Base-by-base conservation (phyloP, 2,888 invertebrate genomes). In the Epirrhoe tristata region DNA sequence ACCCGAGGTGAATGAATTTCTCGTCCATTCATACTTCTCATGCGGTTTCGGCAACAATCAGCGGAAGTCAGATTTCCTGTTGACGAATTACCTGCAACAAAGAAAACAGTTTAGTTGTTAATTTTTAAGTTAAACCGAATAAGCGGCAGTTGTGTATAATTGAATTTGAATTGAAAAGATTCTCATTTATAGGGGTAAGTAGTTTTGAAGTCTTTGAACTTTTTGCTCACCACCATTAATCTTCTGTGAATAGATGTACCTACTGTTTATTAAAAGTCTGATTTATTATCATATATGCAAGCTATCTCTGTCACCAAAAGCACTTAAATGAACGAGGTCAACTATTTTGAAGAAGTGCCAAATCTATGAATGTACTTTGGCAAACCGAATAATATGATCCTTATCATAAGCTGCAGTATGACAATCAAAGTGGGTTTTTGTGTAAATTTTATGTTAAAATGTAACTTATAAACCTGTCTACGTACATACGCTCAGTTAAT, bases 11-110 rank as follows among this genome's bases (percentile, higher is more conserved):
- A 77, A 80, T 78, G 74, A 79, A 78, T 75, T 78, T 58, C 82
- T 78, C 74, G 74, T 73, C 70, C 69, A 72, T 82, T 78, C 71
- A 77, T 71, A 68, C 74, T 73, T 71, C 77, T 74, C 74, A 77
- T 80, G 80, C 76, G 79, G 81, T 83, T 83, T 83, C 81, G 81
- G 69, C 71, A 70, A 77, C 77, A 78, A 80, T 81, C 77, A 76
- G 73, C 80, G 84, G 84, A 85, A 85, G 82, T 82, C 77, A 80
- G 78, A 77, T 80, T 81, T 81, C 82, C 81, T 81, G 81, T 77
- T 77, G 77, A 73, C 77, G 78, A 83, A 82, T 88, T 90, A 90
- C 90, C 90, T 91, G 86, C 69, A 89, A 90, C 84, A 88, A 85
- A 83, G 79, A 81, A 74, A 74, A 72, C 70, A 79, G 76, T 75